Percentiles rank a stretch among this genome's conserved stretches.
phyloP scores from a whole-genome alignment of 2,888 invertebrate genomes.

The Tupiocoris notatus region DNA sequence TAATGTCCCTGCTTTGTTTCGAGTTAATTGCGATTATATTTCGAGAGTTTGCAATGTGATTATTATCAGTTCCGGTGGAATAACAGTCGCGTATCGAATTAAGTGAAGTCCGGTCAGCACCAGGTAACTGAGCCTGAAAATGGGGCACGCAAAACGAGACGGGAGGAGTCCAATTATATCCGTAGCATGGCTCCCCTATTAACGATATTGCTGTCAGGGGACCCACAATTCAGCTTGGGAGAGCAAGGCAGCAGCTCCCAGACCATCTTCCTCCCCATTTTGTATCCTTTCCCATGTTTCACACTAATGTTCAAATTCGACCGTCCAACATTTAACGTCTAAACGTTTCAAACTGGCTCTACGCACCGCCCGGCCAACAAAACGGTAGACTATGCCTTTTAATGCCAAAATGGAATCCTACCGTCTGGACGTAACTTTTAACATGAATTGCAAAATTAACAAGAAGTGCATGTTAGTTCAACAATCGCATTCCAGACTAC shows the following conservation, averaged over 20 bases:
- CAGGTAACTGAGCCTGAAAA: not conserved
- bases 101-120: not conserved
- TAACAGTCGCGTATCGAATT: not conserved
- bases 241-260: not conserved
- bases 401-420: not conserved
- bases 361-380: not conserved
- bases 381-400: not conserved
- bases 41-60: not conserved
- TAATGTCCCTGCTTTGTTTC: not conserved
- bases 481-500: too few species aligned
- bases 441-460: too few species aligned
- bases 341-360: not conserved
- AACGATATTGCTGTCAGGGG: not conserved
- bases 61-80: not conserved
- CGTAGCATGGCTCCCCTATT: not conserved
- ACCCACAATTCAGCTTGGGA: not conserved
- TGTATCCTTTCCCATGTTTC: not conserved
- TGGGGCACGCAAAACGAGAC: not conserved
- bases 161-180: not conserved
- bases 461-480: too few species aligned
- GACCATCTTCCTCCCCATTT: not conserved
- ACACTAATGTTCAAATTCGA: not conserved
- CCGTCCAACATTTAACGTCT: not conserved
- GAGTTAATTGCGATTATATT: not conserved
- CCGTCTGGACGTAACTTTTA: too few species aligned